Percentiles rank a stretch among this genome's conserved stretches.
Evolutionary conservation across 2,797 vertebrate species (phyloP).

Genomic region (Pitangus sulphuratus): DNA sequence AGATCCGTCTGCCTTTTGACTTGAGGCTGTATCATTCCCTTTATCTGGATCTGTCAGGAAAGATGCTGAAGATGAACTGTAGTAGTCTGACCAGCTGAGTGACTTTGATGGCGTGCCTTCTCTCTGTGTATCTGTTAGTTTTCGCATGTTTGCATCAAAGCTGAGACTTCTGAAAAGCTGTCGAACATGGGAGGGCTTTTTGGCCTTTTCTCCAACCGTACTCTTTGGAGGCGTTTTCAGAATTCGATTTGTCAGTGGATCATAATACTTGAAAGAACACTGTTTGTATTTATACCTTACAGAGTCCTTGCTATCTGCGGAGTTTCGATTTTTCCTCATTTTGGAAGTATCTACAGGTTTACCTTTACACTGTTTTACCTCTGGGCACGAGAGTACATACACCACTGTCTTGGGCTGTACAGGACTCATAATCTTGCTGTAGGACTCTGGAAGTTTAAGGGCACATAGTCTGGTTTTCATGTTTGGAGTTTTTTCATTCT

Average conservation of each 20-base stretch:
- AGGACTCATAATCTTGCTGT: conserved; percentile 83
- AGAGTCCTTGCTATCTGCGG: conserved; percentile 72
- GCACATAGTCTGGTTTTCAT: conserved; percentile 75
- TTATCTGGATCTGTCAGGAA: conserved; percentile 30
- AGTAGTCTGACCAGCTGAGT: conserved; percentile 61
- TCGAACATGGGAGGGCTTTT: conserved; percentile 74
- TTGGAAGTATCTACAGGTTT: conserved; percentile 66
- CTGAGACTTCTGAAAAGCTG: conserved; percentile 85
- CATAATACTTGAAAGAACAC: conserved; percentile 83
- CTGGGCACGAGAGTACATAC: conserved; percentile 86
- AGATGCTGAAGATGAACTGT: conserved; percentile 49
- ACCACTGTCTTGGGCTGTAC: conserved; percentile 85
- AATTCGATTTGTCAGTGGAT: conserved; percentile 83
- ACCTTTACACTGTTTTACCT: conserved; percentile 68
- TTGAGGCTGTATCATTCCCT: conserved; percentile 43
- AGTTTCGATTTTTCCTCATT: conserved; percentile 70
- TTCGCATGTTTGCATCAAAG: conserved; percentile 79
- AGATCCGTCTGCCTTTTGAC: conserved; percentile 44
- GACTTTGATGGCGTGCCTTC: conserved; percentile 64
- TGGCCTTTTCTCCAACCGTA: conserved; percentile 51
- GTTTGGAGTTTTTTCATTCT: conserved; percentile 78
- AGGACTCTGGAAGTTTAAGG: conserved; percentile 81
- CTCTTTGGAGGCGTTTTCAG: conserved; percentile 79
- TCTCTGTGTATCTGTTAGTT: conserved; percentile 44
- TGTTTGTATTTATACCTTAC: conserved; percentile 86